These are phyloP conservation scores for Cenopis cana DNA, from an alignment of 2,888 invertebrate species.

Conservation along the genomic window DNA sequence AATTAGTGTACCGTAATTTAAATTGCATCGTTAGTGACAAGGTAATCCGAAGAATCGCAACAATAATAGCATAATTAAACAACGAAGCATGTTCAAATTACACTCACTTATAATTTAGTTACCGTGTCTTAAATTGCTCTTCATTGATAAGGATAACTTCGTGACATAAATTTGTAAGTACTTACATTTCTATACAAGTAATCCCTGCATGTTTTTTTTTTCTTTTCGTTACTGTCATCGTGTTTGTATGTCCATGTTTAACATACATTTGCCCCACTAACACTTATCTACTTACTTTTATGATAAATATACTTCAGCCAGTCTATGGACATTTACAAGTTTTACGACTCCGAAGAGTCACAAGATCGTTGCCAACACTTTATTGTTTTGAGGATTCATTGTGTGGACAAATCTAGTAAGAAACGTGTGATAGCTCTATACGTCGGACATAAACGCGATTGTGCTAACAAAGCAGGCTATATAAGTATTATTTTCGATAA, in stretches of 20 bases:
- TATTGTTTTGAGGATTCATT: no score
- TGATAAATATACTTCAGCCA: no score
- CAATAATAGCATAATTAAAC: conserved; percentile 8
- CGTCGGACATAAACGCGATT: no score
- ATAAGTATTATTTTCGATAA: no score
- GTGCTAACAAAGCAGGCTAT: no score
- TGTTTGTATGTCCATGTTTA: neutral
- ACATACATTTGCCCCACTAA: neutral
- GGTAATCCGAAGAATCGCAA: neutral
- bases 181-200: neutral
- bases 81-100: neutral
- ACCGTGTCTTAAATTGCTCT: neutral
- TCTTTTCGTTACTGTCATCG: neutral
- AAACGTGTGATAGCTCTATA: no score
- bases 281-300: neutral
- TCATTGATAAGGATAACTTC: neutral
- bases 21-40: conserved; percentile 8
- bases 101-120: neutral
- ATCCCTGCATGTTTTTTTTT: neutral
- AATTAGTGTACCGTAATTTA: neutral
- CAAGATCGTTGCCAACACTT: no score
- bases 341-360: no score
- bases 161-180: neutral
- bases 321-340: no score
- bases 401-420: no score